Conservation (phyloP, 2,888 invertebrate species). For the Synanthedon myopaeformis region DNA sequence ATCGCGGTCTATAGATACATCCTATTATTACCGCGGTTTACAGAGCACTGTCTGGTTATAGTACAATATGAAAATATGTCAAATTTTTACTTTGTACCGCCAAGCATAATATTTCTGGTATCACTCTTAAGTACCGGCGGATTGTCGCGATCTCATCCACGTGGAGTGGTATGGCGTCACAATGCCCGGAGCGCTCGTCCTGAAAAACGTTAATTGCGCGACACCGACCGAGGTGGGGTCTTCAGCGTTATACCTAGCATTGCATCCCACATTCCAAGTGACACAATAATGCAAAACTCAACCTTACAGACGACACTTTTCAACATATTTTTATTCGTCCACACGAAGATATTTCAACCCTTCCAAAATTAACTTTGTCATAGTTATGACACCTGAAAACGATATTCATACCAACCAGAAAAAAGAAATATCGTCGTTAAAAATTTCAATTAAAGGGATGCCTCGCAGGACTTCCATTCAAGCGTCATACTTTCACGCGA, state of each 20-base stretch:
- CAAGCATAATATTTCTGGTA: neutral
- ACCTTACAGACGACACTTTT: slow-evolving; percentile 16
- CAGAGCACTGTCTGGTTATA: too few species aligned
- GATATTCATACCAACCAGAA: neutral
- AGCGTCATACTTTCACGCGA: neutral
- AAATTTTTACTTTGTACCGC: too few species aligned
- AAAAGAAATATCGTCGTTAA: neutral
- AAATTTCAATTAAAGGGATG: neutral
- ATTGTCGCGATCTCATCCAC: slow-evolving; percentile 40
- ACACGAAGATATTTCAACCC: neutral
- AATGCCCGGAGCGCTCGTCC: slow-evolving; percentile 42
- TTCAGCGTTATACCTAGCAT: slow-evolving; percentile 19
- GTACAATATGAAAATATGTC: too few species aligned
- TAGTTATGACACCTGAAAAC: neutral
- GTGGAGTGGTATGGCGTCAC: slow-evolving; percentile 38
- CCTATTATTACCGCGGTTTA: too few species aligned
- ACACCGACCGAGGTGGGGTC: slow-evolving; percentile 31
- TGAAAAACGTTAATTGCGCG: slow-evolving; percentile 60
- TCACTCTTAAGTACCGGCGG: slow-evolving; percentile 18
- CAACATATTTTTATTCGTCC: slow-evolving; percentile 8
- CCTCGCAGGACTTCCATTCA: neutral
- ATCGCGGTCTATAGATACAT: too few species aligned
- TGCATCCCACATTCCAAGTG: slow-evolving; percentile 29
- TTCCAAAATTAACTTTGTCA: neutral
- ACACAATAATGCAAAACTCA: slow-evolving; percentile 10